phyloP scores from a whole-genome alignment of 1,140 invertebrate species.

The Nasonia vitripennis region DNA sequence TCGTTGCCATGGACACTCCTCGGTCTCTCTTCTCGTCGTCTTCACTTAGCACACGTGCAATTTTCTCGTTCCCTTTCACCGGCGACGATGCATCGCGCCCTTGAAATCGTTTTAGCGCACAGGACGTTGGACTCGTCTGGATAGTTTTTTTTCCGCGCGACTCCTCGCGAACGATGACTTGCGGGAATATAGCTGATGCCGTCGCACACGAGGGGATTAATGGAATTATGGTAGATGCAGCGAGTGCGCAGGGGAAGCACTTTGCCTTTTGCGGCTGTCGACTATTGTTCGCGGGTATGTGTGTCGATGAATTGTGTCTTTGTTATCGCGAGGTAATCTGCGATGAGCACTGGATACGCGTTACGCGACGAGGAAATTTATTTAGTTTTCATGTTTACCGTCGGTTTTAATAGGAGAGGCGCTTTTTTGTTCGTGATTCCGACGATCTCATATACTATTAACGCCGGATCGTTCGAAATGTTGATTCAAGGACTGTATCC shows the following conservation, averaged over 20 bases:
- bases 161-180: neutral
- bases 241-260: neutral
- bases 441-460: too few species aligned
- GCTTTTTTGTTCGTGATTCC: too few species aligned
- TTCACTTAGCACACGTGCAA: neutral
- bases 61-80: slow-evolving; percentile 30
- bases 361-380: neutral
- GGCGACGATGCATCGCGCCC: neutral
- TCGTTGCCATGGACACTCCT: neutral
- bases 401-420: too few species aligned
- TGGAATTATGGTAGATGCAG: neutral
- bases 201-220: neutral
- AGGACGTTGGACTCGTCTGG: slow-evolving; percentile 17
- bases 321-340: neutral
- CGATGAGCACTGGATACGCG: neutral
- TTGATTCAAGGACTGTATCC: too few species aligned
- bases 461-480: too few species aligned
- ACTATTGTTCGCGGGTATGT: neutral
- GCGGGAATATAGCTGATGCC: neutral
- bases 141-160: neutral
- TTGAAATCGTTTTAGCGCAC: slow-evolving; percentile 27
- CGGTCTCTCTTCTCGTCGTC: neutral
- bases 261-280: too few species aligned
- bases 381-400: neutral
- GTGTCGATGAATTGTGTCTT: neutral